Base-by-base conservation (phyloP, 2,888 invertebrate genomes). In the Odontocolon sp. region DNA sequence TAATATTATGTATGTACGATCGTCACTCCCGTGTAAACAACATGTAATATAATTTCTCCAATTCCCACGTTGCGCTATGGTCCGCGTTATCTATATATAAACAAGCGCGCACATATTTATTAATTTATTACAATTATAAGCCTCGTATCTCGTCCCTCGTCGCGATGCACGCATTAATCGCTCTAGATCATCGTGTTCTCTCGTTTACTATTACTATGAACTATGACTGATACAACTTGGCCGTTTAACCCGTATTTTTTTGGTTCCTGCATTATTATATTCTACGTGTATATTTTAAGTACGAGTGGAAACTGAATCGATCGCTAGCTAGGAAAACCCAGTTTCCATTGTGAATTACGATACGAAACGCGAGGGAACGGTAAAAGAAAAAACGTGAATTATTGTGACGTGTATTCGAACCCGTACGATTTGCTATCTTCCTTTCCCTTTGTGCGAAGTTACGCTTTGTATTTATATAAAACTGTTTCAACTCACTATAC, bases 91-190 rank as follows among this genome's bases (percentile, higher is more conserved):
- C 45, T 33, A 23, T 68, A 28, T 68, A 56, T 52, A 77, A 69
- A 72, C 21, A 63, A 68, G n/a, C 28, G 33, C 69, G 57, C 57
- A 67, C 28, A 76, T 81, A 72, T 79, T 61, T 79, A 66, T 80
- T 81, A 80, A 82, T 81, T 81, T 81, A 82, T 81, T 79, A 80
- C 61, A 75, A 78, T 77, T 71, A 52, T 77, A 71, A 76, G 72
- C 54, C 36, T 57, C 70, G 66, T 52, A 47, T 21, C 45, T 40
- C 52, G 59, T 18, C 47, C 28, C 42, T 38, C 21, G 18, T 63
- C 21, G 45, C 61, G 54, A 40, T 8, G 28, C 61, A 23, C 52
- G 57, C 59, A 64, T 54, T 67, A 76, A 76, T 76, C 63, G 71
- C 54, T 63, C 67, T 56, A 18, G 42, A 61, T 71, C 66, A 56